phyloP scores from a whole-genome alignment of 2,888 invertebrate genomes.

The Dynastes tityus region DNA sequence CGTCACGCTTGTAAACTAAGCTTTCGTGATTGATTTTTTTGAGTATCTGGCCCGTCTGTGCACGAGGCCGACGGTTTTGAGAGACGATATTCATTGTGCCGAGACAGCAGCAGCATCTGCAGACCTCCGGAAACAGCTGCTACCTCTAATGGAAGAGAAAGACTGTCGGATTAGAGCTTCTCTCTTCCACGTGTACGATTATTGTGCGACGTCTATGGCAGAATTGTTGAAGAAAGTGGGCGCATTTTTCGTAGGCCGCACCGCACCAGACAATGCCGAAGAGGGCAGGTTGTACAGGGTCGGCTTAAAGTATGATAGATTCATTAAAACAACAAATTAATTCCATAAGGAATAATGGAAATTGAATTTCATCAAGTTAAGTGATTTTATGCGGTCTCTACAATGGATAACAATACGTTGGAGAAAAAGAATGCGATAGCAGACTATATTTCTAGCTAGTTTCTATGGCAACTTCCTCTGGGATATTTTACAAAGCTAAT shows the following conservation, averaged over 20 bases:
- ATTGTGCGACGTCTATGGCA: not conserved
- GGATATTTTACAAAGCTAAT: no score
- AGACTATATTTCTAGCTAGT: no score
- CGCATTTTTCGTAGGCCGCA: constrained; percentile 13
- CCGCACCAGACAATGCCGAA: not conserved
- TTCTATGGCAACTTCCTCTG: no score
- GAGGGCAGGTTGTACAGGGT: not conserved
- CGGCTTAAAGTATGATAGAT: constrained; percentile 13
- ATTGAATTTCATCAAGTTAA: no score
- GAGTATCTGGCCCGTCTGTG: not conserved
- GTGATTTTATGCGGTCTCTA: no score
- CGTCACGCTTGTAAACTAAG: not conserved
- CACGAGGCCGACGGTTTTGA: not conserved
- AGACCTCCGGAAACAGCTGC: constrained; percentile 49
- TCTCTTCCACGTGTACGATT: constrained; percentile 8
- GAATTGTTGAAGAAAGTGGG: constrained; percentile 2
- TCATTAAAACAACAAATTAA: no score
- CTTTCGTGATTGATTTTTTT: constrained; percentile 19
- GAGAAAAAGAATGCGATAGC: no score
- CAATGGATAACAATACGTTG: no score
- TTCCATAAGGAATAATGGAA: no score
- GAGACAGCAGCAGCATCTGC: constrained; percentile 47
- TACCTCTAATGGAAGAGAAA: constrained; percentile 38
- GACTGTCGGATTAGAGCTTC: constrained; percentile 6
- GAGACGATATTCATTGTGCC: constrained; percentile 38